These are phyloP conservation scores for Xenopus tropicalis DNA, from an alignment of 2,113 vertebrate species.

Conservation along the genomic window DNA sequence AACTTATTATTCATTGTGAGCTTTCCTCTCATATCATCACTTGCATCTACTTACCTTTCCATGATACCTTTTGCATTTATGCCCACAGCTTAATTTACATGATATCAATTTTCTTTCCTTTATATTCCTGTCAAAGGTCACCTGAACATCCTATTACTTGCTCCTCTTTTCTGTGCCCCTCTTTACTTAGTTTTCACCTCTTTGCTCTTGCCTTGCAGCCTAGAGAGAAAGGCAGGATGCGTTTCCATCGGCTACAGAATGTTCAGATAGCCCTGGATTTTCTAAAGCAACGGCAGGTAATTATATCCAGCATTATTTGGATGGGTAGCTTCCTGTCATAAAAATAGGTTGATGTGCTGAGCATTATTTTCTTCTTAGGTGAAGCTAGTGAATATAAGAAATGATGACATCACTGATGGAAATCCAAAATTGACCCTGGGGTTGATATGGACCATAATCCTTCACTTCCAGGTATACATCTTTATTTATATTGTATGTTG, in stretches of 20 bases:
- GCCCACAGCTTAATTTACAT: too few species aligned
- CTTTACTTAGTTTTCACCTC: too few species aligned
- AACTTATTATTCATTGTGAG: too few species aligned
- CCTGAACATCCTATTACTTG: too few species aligned
- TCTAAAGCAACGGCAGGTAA: conserved; percentile 75
- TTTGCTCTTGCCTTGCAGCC: conserved; percentile 61
- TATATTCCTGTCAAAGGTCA: too few species aligned
- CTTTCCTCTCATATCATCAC: too few species aligned
- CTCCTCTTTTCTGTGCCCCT: too few species aligned
- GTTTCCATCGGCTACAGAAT: conserved; percentile 76
- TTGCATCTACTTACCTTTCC: too few species aligned
- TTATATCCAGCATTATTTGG: not conserved
- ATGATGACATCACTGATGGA: conserved; percentile 96
- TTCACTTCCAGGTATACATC: conserved; percentile 90
- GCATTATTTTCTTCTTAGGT: conserved; percentile 70
- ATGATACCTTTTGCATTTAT: too few species aligned
- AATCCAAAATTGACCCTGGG: conserved; percentile 96
- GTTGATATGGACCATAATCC: conserved; percentile 98
- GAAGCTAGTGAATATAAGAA: conserved; percentile 95
- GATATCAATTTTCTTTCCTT: too few species aligned
- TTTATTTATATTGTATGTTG: not conserved
- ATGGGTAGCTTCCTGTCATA: not conserved
- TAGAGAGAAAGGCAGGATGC: conserved; percentile 76
- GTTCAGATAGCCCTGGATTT: conserved; percentile 80
- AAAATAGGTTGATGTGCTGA: not conserved